Percentiles rank a stretch among this genome's conserved stretches.
Evolutionary conservation across 2,888 invertebrate genomes (phyloP).

Genomic region (Mesoligia furuncula): DNA sequence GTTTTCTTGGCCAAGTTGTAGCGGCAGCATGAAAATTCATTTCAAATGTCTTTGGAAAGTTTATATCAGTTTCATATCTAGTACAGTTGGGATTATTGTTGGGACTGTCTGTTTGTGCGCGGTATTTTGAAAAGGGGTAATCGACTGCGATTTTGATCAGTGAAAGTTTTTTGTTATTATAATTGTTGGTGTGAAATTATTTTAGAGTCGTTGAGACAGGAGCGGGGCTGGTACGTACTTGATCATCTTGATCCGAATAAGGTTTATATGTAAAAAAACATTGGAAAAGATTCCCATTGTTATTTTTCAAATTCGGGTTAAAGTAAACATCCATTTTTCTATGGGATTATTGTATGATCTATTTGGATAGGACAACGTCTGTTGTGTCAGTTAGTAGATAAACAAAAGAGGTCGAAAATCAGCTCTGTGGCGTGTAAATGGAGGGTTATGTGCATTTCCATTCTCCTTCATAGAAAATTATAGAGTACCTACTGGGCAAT

Average conservation of each 20-base stretch:
- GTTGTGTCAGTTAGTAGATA: neutral
- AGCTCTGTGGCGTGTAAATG: neutral
- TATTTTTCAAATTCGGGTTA: neutral
- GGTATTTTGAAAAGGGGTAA: conserved; percentile 24
- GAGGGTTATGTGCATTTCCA: neutral
- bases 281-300: neutral
- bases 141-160: conserved; percentile 32
- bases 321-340: neutral
- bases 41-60: conserved; percentile 63
- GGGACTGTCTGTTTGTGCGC: conserved; percentile 39
- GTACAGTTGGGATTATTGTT: conserved; percentile 52
- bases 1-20: conserved; percentile 68
- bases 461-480: neutral
- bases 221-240: neutral
- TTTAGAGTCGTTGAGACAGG: neutral
- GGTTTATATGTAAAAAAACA: neutral
- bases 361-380: neutral
- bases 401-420: too few relatives aligned
- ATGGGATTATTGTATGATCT: neutral
- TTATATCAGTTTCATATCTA: conserved; percentile 62
- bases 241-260: neutral
- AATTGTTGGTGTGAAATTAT: neutral
- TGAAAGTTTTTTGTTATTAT: neutral
- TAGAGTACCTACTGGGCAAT: neutral
- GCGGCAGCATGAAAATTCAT: conserved; percentile 65